Base-by-base conservation (phyloP, 2,888 invertebrate species). In the Rhaphigaster nebulosa region DNA sequence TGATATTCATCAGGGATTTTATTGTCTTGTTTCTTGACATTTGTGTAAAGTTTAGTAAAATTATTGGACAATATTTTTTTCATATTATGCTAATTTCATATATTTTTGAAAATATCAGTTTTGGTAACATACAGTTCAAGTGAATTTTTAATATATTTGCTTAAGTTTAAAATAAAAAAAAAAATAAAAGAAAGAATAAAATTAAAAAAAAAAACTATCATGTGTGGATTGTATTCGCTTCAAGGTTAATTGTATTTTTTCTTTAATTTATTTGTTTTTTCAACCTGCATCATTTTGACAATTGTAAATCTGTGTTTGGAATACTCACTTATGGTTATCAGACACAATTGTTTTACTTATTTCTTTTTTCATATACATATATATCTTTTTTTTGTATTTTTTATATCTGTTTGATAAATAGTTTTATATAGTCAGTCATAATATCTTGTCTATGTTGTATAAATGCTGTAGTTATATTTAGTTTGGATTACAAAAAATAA, bases 201-300 rank as follows among this genome's bases (percentile, higher is more conserved):
- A 60, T 60, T n/a, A 45, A 45, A 38, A 45, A 38, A 38, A 34
- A 34, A 23, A 54, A 1, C 8, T 87, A 50, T 52, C n/a, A 56
- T 54, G 60, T 38, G 34, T 88, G 13, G n/a, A 41, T 38, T 88
- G 88, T 88, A 88, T 54, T 65, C 3, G 60, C 91, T 88, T 45
- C 65, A 54, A 88, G 56, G 60, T 60, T n/a, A 45, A 65, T 38
- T 60, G 41, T 65, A 41, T 54, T 88, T 29, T 90, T 70, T 26
- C 80, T 80, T 80, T 34, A n/a, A 26, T 90, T 80, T 90, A 54
- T 29, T 90, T 70, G n/a, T n/a, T 90, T 41, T 80, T 90, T 54
- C 10, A 29, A 41, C 52, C 70, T 70, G 80, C 80, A 41, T 54
- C 20, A 50, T 45, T 52, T 87, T 60, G 1, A 45, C 26, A 84